phyloP scores from a whole-genome alignment of 2,888 invertebrate species.

The Nymphalis c-album region DNA sequence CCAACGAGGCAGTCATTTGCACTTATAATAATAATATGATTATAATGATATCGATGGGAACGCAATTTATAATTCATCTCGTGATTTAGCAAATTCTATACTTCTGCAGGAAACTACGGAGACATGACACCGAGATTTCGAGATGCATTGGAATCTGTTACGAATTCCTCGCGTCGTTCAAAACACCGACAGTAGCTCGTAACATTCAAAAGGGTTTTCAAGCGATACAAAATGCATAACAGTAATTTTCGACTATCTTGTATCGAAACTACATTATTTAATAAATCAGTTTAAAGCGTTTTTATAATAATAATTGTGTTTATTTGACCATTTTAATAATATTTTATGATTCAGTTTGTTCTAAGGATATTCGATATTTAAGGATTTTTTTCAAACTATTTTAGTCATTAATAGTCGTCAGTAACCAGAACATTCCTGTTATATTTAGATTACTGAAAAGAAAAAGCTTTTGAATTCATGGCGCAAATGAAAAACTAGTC shows the following conservation, averaged over 20 bases:
- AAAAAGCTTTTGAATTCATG: too few relatives aligned
- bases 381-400: not conserved
- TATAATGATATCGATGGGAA: too few relatives aligned
- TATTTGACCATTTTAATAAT: too few relatives aligned
- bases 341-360: too few relatives aligned
- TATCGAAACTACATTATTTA: not conserved
- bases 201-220: conserved; percentile 1
- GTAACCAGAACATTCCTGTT: not conserved
- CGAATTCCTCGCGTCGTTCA: conserved; percentile 8
- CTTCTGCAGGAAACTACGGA: not conserved
- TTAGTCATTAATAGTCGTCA: too few relatives aligned
- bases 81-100: not conserved
- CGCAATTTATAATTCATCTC: not conserved
- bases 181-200: conserved; percentile 2
- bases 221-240: not conserved
- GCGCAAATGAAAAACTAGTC: too few relatives aligned
- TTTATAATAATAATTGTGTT: too few relatives aligned
- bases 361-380: not conserved
- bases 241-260: not conserved
- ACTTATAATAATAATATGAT: too few relatives aligned
- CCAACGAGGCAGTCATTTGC: too few relatives aligned
- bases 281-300: not conserved
- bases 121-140: not conserved
- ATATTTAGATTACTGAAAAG: too few relatives aligned
- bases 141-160: not conserved